A percentile compares a stretch with the other conserved stretches of the same genome.
Evolutionary conservation across 2,113 vertebrate genomes (phyloP).

Genomic region (Microtus montanus): DNA sequence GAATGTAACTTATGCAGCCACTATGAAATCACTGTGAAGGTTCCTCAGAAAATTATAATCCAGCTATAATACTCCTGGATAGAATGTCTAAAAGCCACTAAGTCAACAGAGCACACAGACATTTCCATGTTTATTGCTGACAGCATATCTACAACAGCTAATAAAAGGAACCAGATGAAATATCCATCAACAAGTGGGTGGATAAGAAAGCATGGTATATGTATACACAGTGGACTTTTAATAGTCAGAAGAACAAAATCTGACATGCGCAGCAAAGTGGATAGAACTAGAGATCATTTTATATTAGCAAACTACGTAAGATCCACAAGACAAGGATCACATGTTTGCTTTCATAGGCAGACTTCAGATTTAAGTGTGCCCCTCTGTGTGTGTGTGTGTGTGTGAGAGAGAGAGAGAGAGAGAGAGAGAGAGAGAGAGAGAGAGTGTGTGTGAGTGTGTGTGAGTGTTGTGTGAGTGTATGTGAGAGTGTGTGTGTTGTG

Average conservation of each 20-base stretch:
- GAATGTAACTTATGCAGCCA: not conserved
- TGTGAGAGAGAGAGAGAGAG: too few species aligned
- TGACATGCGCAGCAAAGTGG: not conserved
- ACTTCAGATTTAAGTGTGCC: not conserved
- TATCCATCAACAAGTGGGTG: not conserved
- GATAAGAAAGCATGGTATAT: not conserved
- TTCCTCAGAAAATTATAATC: not conserved
- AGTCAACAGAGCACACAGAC: not conserved
- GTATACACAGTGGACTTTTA: not conserved
- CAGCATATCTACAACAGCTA: fast-evolving
- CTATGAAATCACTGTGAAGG: not conserved
- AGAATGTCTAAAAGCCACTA: not conserved
- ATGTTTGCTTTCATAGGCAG: not conserved
- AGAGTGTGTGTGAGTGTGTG: not conserved
- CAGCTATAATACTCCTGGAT: not conserved
- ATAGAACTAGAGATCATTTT: not conserved
- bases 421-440: too few species aligned
- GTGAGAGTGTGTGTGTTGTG: not conserved
- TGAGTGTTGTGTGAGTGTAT: not conserved
- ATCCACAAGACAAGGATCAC: not conserved
- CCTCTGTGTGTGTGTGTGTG: not conserved
- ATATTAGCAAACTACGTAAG: not conserved
- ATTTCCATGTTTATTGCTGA: not conserved
- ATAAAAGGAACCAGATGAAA: not conserved
- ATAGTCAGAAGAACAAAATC: not conserved